These are phyloP conservation scores for Lethenteron reissneri DNA, from an alignment of 2,113 vertebrate genomes.

Conservation along the genomic window DNA sequence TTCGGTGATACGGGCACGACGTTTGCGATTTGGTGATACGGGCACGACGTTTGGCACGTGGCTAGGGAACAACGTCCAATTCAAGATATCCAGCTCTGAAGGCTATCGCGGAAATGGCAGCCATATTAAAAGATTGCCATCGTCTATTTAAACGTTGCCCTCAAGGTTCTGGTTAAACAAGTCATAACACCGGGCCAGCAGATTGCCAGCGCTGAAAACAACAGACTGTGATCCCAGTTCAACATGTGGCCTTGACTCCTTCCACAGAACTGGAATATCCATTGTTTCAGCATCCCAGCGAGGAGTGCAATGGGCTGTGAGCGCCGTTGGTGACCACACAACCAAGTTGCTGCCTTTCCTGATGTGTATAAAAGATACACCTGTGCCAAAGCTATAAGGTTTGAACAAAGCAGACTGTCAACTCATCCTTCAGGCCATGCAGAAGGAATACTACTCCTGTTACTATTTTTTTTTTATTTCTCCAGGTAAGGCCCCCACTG, in stretches of 20 bases:
- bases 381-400: not conserved
- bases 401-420: not conserved
- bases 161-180: too few relatives aligned
- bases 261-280: not conserved
- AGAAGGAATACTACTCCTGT: not conserved
- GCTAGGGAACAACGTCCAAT: too few relatives aligned
- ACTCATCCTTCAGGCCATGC: not conserved
- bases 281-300: not conserved
- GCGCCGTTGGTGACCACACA: not conserved
- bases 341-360: not conserved
- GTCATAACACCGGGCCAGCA: not conserved
- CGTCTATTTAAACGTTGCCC: too few relatives aligned
- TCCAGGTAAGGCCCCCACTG: not conserved
- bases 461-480: not conserved
- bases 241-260: not conserved
- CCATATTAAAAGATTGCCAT: too few relatives aligned
- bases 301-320: not conserved
- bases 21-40: too few relatives aligned
- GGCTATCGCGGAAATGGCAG: too few relatives aligned
- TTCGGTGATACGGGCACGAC: too few relatives aligned
- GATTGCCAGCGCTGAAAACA: not conserved
- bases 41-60: too few relatives aligned
- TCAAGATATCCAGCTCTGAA: too few relatives aligned
- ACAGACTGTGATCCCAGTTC: not conserved
- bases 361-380: not conserved